A percentile compares a stretch with the other conserved stretches of the same genome.
These are phyloP conservation scores for Microcebus murinus DNA, from an alignment of 2,113 vertebrate genomes.

Conservation along the genomic window DNA sequence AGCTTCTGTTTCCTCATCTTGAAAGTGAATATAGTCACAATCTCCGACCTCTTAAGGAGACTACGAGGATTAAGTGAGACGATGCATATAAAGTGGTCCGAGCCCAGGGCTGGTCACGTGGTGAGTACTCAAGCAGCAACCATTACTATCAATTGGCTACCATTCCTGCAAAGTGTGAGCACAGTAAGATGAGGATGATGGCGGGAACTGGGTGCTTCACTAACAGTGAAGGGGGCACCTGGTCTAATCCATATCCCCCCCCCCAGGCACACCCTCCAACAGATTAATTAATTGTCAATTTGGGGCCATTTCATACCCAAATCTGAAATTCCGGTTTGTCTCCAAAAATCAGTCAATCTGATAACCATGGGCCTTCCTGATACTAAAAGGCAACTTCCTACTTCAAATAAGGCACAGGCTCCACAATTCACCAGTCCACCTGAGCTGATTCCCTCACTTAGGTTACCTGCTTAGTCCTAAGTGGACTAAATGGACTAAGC, in stretches of 20 bases:
- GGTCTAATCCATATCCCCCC: neutral
- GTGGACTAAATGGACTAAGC: no score
- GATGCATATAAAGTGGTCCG: neutral
- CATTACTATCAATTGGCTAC: neutral
- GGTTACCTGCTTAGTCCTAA: neutral
- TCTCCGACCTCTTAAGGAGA: neutral
- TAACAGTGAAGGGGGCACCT: neutral
- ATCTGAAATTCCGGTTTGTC: conserved; percentile 24
- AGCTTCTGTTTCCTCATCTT: neutral
- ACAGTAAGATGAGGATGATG: neutral
- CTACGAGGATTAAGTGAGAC: neutral
- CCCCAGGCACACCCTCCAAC: neutral
- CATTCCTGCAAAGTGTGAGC: neutral
- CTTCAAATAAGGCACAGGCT: neutral
- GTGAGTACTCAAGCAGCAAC: neutral
- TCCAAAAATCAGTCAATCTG: neutral
- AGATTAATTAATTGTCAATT: neutral
- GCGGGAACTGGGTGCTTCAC: neutral
- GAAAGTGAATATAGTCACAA: neutral
- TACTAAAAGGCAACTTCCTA: neutral
- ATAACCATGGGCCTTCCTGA: neutral
- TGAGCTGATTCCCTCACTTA: neutral
- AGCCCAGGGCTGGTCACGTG: neutral
- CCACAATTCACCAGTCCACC: neutral
- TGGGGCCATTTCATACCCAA: neutral